These are phyloP conservation scores for Coregonus sp. DNA, from an alignment of 2,797 vertebrate species.

Conservation along the genomic window DNA sequence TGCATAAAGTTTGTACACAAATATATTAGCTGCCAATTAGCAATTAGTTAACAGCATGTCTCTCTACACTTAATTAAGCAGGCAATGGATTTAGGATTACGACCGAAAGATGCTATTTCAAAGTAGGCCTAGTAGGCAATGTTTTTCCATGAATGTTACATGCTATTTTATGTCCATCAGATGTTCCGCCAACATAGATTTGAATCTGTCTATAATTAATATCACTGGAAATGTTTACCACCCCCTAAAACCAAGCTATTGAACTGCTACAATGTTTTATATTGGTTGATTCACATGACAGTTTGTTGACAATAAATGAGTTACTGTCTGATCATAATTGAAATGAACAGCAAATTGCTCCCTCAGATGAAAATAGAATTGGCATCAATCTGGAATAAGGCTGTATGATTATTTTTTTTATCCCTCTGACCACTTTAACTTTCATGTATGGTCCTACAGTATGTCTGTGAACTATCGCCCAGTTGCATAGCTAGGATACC, in stretches of 20 bases:
- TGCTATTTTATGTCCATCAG: no score
- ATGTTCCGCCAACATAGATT: no score
- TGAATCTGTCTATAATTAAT: no score
- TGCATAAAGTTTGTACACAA: neutral
- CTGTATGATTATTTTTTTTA: neutral
- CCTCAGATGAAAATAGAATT: neutral
- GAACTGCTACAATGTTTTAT: neutral
- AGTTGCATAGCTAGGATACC: neutral
- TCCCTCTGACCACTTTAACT: neutral
- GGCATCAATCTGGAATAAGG: no score
- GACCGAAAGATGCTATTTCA: neutral
- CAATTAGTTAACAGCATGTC: slow-evolving; percentile 6
- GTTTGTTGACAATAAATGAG: neutral
- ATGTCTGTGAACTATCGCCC: neutral
- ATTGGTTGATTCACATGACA: neutral
- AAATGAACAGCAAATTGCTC: neutral
- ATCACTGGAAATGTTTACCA: neutral
- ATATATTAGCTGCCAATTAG: neutral
- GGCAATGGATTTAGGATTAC: neutral
- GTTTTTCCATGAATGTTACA: no score
- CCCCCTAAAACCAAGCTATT: neutral
- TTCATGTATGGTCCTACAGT: neutral
- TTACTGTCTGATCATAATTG: neutral
- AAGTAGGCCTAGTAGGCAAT: no score
- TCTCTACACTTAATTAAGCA: neutral